Percentiles rank a stretch among this genome's conserved stretches.
Evolutionary conservation across 2,113 vertebrate genomes (phyloP).

Genomic region (Argyrosomus japonicus): DNA sequence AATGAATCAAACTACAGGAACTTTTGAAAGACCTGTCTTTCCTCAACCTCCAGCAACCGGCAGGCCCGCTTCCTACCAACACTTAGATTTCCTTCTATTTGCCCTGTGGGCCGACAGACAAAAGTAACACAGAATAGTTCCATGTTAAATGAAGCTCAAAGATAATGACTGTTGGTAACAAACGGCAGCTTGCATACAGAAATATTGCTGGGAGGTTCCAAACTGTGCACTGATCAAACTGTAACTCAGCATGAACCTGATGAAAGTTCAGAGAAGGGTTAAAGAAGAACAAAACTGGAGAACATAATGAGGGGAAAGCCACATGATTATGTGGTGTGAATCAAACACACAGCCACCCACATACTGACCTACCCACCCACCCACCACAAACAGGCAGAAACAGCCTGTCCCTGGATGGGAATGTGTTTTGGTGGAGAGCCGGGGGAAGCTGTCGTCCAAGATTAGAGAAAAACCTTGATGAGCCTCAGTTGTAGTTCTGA

Average conservation of each 20-base stretch:
- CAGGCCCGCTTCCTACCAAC: too few relatives aligned
- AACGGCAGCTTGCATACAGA: background rate
- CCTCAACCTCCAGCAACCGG: too few relatives aligned
- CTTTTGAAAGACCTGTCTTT: too few relatives aligned
- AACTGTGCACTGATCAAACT: background rate
- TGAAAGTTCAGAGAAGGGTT: background rate
- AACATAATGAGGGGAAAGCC: slow-evolving; percentile 8
- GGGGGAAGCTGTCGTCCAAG: slow-evolving; percentile 12
- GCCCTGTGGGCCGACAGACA: too few relatives aligned
- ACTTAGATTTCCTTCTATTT: background rate
- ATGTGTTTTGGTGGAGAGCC: slow-evolving; percentile 14
- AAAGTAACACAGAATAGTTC: background rate
- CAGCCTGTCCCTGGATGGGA: background rate
- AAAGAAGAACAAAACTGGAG: background rate
- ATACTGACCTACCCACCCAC: background rate
- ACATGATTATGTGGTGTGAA: slow-evolving; percentile 15
- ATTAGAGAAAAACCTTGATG: slow-evolving; percentile 20
- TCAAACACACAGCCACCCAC: slow-evolving; percentile 19
- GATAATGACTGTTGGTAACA: background rate
- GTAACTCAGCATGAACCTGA: background rate
- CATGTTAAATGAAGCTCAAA: background rate
- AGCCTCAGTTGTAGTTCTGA: background rate
- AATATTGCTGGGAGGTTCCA: background rate
- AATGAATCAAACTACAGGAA: too few relatives aligned
- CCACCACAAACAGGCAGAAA: background rate